A percentile compares a stretch with the other conserved stretches of the same genome.
These are phyloP conservation scores for Porites lutea DNA, from an alignment of 64 coral and sea anemone species.

Conservation along the genomic window DNA sequence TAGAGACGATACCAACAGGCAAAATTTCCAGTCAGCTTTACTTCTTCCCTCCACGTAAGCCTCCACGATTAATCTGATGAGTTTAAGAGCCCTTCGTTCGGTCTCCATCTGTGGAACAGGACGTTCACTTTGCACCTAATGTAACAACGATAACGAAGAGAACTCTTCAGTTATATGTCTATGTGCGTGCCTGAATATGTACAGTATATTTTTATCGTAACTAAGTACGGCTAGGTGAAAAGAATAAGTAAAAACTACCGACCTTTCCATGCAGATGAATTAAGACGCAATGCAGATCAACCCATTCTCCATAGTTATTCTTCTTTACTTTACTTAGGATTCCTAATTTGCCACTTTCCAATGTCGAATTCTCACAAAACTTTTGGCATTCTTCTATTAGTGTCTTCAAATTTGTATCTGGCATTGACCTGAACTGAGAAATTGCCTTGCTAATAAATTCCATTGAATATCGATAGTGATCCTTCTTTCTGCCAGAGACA, in stretches of 20 bases:
- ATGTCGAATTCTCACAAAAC: neutral
- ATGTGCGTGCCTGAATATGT: too few relatives aligned
- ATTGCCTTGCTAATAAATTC: neutral
- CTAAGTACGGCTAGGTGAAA: too few relatives aligned
- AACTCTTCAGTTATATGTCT: neutral
- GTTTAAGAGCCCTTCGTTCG: neutral
- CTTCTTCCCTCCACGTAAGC: neutral
- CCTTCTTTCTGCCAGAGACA: conserved; percentile 3
- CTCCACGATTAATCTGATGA: neutral
- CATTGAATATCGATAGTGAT: conserved; percentile 11
- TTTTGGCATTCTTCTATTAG: conserved; percentile 13
- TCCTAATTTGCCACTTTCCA: neutral
- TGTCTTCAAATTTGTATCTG: neutral
- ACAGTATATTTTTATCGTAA: too few relatives aligned
- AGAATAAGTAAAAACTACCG: too few relatives aligned
- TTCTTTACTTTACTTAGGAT: neutral
- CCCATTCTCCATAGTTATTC: conserved; percentile 2
- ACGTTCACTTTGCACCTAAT: conserved; percentile 25
- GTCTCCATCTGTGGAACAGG: conserved; percentile 35
- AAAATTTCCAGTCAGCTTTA: conserved; percentile 23
- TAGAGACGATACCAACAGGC: neutral
- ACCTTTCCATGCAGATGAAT: conserved; percentile 24
- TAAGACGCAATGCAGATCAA: conserved; percentile 6
- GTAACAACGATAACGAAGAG: too few relatives aligned
- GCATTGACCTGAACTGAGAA: neutral